Evolutionary conservation across 2,888 invertebrate species (phyloP), one percentile per base, ranked within the genome.

Genomic region (Prenolepis imparis): DNA sequence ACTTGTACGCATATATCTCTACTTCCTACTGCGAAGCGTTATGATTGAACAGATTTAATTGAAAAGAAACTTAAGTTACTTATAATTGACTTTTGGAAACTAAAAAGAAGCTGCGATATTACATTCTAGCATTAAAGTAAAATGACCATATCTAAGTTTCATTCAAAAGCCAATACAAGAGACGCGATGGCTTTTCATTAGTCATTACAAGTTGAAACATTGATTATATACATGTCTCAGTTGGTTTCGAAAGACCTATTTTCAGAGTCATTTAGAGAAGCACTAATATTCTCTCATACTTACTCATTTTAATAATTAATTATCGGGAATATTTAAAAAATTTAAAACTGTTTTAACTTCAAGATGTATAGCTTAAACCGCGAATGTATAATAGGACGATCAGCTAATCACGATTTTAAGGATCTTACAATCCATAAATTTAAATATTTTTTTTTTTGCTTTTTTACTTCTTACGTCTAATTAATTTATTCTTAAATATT

Each of bases 121-220:
- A 57, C 55, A 21, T 57, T 57, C 21, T 57, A 55, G 48, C 18
- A 48, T 48, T 52, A 52, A 52, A 52, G n/a, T n/a, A 52, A 52
- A 52, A n/a, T 52, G 48, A n/a, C 48, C 48, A n/a, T 52, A 52
- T 52, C 48, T 52, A 52, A 52, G 48, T 52, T n/a, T n/a, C 1
- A 52, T 52, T 52, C n/a, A 52, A 52, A n/a, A 52, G 48, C 8
- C 8, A 52, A 52, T 52, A 52, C 48, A 52, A 18, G 48, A 52
- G 18, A 48, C 48, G 8, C 48, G 18, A 8, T 18, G n/a, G n/a
- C 48, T n/a, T 52, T 52, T 52, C 48, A 52, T 52, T n/a, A 8
- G 8, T 52, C 48, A 52, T n/a, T 52, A 52, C 48, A 52, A 52
- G 48, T 52, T 52, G 48, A n/a, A 52, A n/a, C n/a, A 52, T 52